Base-by-base conservation (phyloP, 2,113 vertebrate genomes). In the Xyliphius kryptos region DNA sequence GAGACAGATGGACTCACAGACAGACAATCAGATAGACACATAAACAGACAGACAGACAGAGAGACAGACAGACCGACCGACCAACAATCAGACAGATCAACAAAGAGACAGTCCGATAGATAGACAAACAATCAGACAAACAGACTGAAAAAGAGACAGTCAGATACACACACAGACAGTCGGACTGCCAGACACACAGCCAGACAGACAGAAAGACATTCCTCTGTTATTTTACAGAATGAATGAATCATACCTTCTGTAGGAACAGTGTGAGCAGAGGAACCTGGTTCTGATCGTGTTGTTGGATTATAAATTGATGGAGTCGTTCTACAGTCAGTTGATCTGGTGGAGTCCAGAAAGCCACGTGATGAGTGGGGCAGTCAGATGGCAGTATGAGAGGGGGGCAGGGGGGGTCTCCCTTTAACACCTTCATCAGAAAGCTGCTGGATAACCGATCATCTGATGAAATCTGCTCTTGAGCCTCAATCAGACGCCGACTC, bases 341-440 rank as follows among this genome's bases (percentile, higher is more conserved):
- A 53, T 81, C 73, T 0, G 77, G 74, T 0, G 76, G 67, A 2
- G 62, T 77, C 87, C 87, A 88, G 76, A 87, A 86, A 36, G 78
- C 72, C 1, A 80, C 82, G 66, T 68, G 53, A 8, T 85, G 59
- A 1, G 80, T 85, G 5, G 83, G 79, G 43, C 83, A 81, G 63
- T 76, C 41, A 0, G 78, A 65, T 3, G 82, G 67, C 8, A 82
- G 75, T 0, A 68, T 11, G 66, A 86, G 12, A 48, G 79, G 71
- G 50, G 79, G 71, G 2, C 12, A 3, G 2, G 20, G 22, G 1
- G 87, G 83, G 26, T 87, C 78, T 5, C 61, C 46, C 1, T 20
- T 60, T 5, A 87, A 74, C 0, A 84, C 56, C 5, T 14, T 83
- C 48, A 84, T 70, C 50, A 88, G 57, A 15, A 79, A 74, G 15